phyloP scores from a whole-genome alignment of 1,140 invertebrate species.

The Plutomurus gul region DNA sequence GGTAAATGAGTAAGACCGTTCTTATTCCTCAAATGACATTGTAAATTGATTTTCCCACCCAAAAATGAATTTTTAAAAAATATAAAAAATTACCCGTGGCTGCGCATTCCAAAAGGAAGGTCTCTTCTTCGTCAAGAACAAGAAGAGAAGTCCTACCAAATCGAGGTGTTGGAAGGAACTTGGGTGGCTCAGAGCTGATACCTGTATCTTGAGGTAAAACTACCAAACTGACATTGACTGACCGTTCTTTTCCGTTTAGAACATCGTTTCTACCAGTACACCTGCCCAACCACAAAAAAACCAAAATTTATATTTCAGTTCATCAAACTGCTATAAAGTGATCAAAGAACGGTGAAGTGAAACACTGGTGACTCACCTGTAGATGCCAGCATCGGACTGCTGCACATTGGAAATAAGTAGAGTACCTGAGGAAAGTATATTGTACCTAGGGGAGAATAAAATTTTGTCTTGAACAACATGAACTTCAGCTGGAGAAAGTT shows the following conservation, averaged over 20 bases:
- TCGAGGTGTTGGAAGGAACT: constrained; percentile 24
- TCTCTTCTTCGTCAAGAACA: constrained; percentile 40
- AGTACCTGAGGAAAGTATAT: constrained; percentile 45
- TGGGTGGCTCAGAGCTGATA: constrained; percentile 5
- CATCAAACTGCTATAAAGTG: background rate
- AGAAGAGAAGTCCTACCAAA: constrained; percentile 16
- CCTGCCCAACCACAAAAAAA: no score
- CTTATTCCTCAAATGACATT: no score
- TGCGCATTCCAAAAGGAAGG: constrained; percentile 36
- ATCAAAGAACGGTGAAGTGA: background rate
- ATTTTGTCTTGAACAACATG: background rate
- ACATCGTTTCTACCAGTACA: constrained; percentile 36
- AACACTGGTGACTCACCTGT: background rate
- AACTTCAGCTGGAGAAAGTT: background rate
- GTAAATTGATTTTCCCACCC: no score
- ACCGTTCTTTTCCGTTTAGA: constrained; percentile 29
- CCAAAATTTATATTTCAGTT: background rate
- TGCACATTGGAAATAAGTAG: constrained; percentile 39
- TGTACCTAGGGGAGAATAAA: constrained; percentile 30
- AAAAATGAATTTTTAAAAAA: no score
- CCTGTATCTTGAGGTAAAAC: background rate
- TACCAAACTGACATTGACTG: constrained; percentile 25
- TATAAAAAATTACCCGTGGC: no score
- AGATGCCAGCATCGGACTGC: constrained; percentile 23
- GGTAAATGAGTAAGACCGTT: no score